A percentile compares a stretch with the other conserved stretches of the same genome.
phyloP scores from a whole-genome alignment of 2,888 invertebrate genomes.

The Micoletzkya japonica region DNA sequence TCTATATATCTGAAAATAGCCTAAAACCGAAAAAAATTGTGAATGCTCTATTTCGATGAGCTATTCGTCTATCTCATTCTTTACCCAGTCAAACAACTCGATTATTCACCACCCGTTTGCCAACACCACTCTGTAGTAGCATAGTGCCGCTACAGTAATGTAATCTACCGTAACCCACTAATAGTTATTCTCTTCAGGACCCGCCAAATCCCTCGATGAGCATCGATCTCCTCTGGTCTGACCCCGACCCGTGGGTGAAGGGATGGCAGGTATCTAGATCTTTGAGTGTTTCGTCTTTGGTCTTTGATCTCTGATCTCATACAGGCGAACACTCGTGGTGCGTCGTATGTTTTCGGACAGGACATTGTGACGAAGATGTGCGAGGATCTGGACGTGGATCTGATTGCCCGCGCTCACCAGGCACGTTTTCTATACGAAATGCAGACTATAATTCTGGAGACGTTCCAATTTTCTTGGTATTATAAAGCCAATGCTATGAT shows the following conservation, averaged over 20 bases:
- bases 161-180: neutral
- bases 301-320: neutral
- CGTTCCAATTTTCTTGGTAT: too few species aligned
- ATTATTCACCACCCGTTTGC: too few species aligned
- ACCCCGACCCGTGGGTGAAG: slow-evolving; percentile 50
- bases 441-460: too few species aligned
- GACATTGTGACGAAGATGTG: slow-evolving; percentile 69
- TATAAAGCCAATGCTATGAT: too few species aligned
- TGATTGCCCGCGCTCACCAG: slow-evolving; percentile 66
- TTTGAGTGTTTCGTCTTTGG: neutral
- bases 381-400: slow-evolving; percentile 67
- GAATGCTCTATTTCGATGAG: too few species aligned
- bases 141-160: neutral
- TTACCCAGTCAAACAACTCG: slow-evolving; percentile 26
- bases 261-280: slow-evolving; percentile 41
- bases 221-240: slow-evolving; percentile 47
- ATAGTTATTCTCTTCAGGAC: too few species aligned
- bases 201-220: slow-evolving; percentile 56
- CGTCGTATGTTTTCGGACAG: slow-evolving; percentile 70
- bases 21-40: too few species aligned
- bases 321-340: slow-evolving; percentile 66
- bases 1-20: too few species aligned
- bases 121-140: too few species aligned
- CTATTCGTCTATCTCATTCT: slow-evolving; percentile 35
- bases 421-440: slow-evolving; percentile 20